A percentile compares a stretch with the other conserved stretches of the same genome.
Conservation (phyloP, 2,888 invertebrate species). For the Lasius platythorax region DNA sequence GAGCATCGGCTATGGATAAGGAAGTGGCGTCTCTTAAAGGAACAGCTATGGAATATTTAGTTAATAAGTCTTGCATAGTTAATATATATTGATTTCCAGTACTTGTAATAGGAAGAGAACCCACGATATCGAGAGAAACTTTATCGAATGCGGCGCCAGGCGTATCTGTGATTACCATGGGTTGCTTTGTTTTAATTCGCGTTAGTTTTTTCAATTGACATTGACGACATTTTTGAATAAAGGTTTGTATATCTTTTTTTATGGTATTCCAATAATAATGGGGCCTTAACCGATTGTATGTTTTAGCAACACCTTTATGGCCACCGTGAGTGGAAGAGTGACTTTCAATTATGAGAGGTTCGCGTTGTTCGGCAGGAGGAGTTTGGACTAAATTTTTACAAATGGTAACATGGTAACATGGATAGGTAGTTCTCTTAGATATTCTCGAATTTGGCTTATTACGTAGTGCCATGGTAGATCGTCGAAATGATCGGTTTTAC, state of each 20-base stretch:
- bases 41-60: background rate
- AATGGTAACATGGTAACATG: too few relatives aligned
- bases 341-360: background rate
- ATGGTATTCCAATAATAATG: slow-evolving; percentile 22
- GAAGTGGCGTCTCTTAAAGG: background rate
- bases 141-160: too few relatives aligned
- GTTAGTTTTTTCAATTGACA: slow-evolving; percentile 6
- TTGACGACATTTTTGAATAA: slow-evolving; percentile 1
- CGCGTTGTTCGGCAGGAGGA: too few relatives aligned
- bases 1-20: background rate
- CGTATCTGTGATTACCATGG: too few relatives aligned
- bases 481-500: too few relatives aligned
- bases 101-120: too few relatives aligned
- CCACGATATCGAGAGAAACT: too few relatives aligned
- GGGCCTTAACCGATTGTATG: background rate
- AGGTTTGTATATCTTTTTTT: background rate
- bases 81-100: background rate
- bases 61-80: background rate
- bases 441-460: background rate
- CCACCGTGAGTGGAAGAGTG: background rate
- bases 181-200: background rate
- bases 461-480: background rate
- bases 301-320: slow-evolving; percentile 11
- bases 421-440: background rate
- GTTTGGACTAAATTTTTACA: too few relatives aligned